Percentiles rank a stretch among this genome's conserved stretches.
These are phyloP conservation scores for Brachionichthys hirsutus DNA, from an alignment of 2,113 vertebrate genomes.

Conservation along the genomic window DNA sequence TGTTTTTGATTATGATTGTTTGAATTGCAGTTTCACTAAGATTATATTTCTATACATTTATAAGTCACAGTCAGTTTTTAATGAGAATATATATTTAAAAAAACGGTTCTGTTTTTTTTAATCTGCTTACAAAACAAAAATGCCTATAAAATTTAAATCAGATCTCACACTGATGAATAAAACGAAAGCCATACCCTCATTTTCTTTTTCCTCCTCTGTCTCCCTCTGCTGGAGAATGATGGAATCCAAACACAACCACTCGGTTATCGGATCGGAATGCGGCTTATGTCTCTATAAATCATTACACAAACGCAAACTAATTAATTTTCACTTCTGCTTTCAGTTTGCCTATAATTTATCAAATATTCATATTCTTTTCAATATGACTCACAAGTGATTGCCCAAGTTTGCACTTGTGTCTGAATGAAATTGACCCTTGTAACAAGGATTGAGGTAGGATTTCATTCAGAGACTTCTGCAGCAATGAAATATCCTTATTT, in stretches of 20 bases:
- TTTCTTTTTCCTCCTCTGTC: conserved; percentile 52
- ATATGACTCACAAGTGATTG: conserved; percentile 52
- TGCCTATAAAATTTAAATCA: no score
- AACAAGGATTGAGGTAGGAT: conserved; percentile 79
- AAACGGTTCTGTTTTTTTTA: no score
- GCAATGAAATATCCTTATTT: conserved; percentile 34
- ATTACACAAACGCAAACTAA: conserved; percentile 3
- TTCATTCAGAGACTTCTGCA: conserved; percentile 78
- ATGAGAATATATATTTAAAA: no score
- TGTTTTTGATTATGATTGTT: no score
- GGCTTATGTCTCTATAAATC: conserved; percentile 60
- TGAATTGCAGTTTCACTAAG: no score
- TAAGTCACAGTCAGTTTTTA: no score
- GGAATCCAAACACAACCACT: conserved; percentile 85
- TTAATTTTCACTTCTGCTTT: background rate
- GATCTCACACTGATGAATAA: background rate
- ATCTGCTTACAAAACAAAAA: no score
- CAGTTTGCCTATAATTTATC: background rate
- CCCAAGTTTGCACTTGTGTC: conserved; percentile 81
- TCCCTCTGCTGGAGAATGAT: conserved; percentile 68
- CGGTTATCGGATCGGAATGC: conserved; percentile 77
- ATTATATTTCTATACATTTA: no score
- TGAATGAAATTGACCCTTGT: conserved; percentile 64
- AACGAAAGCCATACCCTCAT: conserved; percentile 70
- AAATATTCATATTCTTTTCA: background rate